Base-by-base conservation (phyloP, 2,113 vertebrate species). In the Paedocypris sp. region DNA sequence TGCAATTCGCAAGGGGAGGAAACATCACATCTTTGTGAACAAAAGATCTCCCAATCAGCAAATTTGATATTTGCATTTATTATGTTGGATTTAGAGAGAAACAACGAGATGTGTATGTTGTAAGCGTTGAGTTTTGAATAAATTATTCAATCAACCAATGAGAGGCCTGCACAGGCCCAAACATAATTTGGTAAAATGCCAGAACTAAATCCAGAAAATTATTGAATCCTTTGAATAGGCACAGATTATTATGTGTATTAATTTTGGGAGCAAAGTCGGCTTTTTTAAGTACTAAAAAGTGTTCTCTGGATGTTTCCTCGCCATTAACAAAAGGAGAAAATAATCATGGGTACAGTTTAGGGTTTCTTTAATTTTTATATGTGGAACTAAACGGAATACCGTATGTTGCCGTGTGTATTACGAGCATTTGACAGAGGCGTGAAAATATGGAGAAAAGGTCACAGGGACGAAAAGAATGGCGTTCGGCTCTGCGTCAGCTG, bases 401-500 rank as follows among this genome's bases (percentile, higher is more conserved):
- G 13, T 54, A 11, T 26, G 18, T 39, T 41, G 46, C 33, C 9
- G 22, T 64, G 25, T 41, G 43, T 48, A 13, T 32, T 35, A 45
- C 57, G 13, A 39, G 32, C 26, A 13, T 54, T 49, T 35, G 56
- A 56, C 25, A 29, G 11, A 42, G 35, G 45, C 29, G 46, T 57
- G 23, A 64, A 60, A 13, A 50, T 12, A 29, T 20, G 35, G 26
- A 43, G 38, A 57, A 32, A 57, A 32, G 23, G 36, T 56, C 10
- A 25, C 23, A 43, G 35, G 50, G 23, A 26, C 46, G 36, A 18
- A 3, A 52, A 36, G 26, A 26, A 66, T 46, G 46, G 33, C 42
- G 29, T 25, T 33, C 47, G 13, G 48, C 18, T 51, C 18, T 1
- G 31, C 38, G 50, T 60, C 58, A 66, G 64, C 33, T 66, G 33